Evolutionary conservation across 2,113 vertebrate species (phyloP), one percentile per base, ranked within the genome.

Genomic region (Miniopterus natalensis): DNA sequence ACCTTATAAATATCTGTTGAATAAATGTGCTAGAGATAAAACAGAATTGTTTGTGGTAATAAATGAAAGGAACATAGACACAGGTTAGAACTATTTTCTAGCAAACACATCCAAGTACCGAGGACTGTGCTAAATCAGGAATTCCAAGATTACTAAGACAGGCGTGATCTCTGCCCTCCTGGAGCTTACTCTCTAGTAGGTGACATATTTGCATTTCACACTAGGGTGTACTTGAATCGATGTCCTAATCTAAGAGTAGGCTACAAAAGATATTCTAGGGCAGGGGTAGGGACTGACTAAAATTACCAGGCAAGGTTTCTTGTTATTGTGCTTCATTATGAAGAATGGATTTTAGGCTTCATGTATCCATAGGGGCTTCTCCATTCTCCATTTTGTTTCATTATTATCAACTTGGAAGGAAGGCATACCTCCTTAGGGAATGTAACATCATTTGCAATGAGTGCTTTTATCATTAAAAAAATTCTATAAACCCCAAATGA

Each of bases 401-500:
- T 70, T 88, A 73, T 77, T 94, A 31, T 96, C 17, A 93, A 90
- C 59, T 47, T 8, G 51, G 53, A 94, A 88, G 12, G 15, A 47
- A 29, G 15, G 27, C 17, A 42, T 31, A 84, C 8, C 21, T 65
- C 53, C 17, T 71, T 88, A 65, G 74, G 4, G 23, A 12, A 71
- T 83, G 5, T 61, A 81, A 17, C 36, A 78, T 70, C 36, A 57
- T 70, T 87, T 61, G 6, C 17, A 92, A 20, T 61, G 20, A 83
- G 36, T 65, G 36, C 15, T 70, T 77, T 84, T 80, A 80, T 79
- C 40, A 47, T 88, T 77, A 74, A 59, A 84, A 93, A 75, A 93
- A 75, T 71, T 74, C 31, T 14, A 31, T 66, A 61, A 93, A 21
- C 27, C 88, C n/a, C 55, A 86, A 78, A 68, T 83, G n/a, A 78